These are phyloP conservation scores for Trichomycterus rosablanca DNA, from an alignment of 2,113 vertebrate genomes.

Conservation along the genomic window DNA sequence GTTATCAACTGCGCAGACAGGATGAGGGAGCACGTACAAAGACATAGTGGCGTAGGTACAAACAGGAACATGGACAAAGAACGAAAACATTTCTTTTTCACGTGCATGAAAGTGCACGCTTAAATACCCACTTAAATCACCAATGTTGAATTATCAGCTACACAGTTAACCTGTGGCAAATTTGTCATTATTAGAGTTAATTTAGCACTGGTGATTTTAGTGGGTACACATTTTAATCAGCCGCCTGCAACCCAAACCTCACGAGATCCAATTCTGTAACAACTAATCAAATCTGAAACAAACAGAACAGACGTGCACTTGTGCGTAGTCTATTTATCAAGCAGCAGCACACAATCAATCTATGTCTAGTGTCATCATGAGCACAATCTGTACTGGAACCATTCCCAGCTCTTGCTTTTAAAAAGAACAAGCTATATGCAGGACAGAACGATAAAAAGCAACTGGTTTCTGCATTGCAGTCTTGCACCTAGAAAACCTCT, in stretches of 20 bases:
- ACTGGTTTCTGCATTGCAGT: background rate
- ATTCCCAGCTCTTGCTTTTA: conserved; percentile 21
- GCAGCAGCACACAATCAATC: conserved; percentile 31
- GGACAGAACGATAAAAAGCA: background rate
- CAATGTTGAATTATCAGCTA: conserved; percentile 6
- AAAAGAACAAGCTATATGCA: conserved; percentile 3
- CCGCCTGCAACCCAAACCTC: conserved; percentile 26
- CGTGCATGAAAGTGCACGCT: conserved; percentile 5
- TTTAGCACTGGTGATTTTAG: conserved; percentile 31
- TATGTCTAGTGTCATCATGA: conserved; percentile 37
- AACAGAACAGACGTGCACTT: conserved; percentile 39
- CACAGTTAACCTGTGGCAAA: conserved; percentile 27
- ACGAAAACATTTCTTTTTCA: background rate
- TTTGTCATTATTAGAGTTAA: conserved; percentile 26
- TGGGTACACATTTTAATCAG: conserved; percentile 39
- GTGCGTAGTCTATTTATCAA: conserved; percentile 42
- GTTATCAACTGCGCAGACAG: conserved; percentile 62
- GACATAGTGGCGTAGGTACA: background rate
- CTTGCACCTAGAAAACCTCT: too few species aligned
- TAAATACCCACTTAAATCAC: background rate
- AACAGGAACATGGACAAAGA: background rate
- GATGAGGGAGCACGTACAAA: conserved; percentile 44
- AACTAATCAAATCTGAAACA: conserved; percentile 40
- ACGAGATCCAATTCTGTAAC: conserved; percentile 32
- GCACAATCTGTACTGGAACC: conserved; percentile 38